A percentile compares a stretch with the other conserved stretches of the same genome.
Evolutionary conservation across 2,888 invertebrate genomes (phyloP).

Genomic region (Drosophila sordidapex): DNA sequence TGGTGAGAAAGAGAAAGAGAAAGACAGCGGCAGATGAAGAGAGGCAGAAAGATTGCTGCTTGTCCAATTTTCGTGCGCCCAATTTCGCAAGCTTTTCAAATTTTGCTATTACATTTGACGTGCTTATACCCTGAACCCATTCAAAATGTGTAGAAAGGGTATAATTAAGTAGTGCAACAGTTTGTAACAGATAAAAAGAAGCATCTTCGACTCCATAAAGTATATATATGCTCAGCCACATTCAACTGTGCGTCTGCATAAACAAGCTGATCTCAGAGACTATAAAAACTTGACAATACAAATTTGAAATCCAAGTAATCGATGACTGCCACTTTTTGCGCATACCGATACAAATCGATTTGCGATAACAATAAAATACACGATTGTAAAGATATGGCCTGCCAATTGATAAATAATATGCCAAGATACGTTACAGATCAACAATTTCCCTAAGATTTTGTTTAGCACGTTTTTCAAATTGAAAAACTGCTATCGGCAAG

Average conservation of each 20-base stretch:
- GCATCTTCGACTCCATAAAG: not conserved
- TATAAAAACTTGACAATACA: not conserved
- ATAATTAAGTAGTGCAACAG: not conserved
- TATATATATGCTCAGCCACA: not conserved
- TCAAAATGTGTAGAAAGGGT: not conserved
- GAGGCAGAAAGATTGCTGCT: conserved; percentile 3
- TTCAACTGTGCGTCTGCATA: not conserved
- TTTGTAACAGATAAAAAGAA: not conserved
- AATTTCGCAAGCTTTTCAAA: conserved; percentile 57
- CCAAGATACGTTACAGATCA: not conserved
- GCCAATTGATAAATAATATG: not conserved
- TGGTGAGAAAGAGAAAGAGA: not conserved
- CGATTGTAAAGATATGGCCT: not conserved
- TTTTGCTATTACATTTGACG: conserved; percentile 24
- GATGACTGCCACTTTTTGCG: not conserved
- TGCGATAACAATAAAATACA: not conserved
- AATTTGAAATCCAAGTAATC: not conserved
- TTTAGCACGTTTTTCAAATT: not conserved
- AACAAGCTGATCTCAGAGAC: not conserved
- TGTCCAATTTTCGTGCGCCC: conserved; percentile 60
- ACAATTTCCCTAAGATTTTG: not conserved
- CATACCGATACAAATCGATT: not conserved
- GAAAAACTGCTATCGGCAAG: not conserved
- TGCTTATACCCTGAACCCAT: not conserved
- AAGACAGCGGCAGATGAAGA: not conserved